Evolutionary conservation across 2,888 invertebrate species (phyloP), one percentile per base, ranked within the genome.

Genomic region (Drosophila merina): DNA sequence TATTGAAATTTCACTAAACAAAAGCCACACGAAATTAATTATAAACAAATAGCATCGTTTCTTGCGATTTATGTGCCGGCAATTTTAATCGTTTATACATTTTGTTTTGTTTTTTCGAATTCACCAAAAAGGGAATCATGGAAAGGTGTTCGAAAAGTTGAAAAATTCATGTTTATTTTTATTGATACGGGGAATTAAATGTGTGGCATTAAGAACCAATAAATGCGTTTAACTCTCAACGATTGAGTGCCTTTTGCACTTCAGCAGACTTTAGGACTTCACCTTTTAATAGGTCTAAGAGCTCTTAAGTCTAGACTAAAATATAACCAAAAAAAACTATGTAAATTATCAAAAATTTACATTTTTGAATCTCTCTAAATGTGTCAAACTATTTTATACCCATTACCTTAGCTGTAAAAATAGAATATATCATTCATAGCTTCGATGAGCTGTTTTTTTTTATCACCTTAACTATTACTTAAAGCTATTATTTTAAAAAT

Each of bases 1-100:
- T 60, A 60, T 60, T 55, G 55, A 20, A 30, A 20, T 14, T 38
- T 33, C 67, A 58, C 67, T 78, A 81, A 81, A 77, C 70, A 76
- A 79, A 72, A 72, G 59, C 66, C 77, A 42, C 70, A 74, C 66
- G 57, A 66, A 66, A 70, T 81, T 76, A 62, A 84, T 80, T 86
- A 86, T 82, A 82, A 86, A 86, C 87, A 86, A 86, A 78, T 62
- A 75, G 69, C 49, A 59, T 66, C 40, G 31, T 73, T 40, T 30
- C 47, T 42, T 31, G 38, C 55, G 25, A 78, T 84, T 86, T 78
- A 72, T 74, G 69, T 63, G 83, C 72, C 67, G 70, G 57, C 66
- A 59, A 60, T 62, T 56, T 82, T 48, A 75, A 80, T 83, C 57
- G 80, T 45, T 63, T 63, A 45, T 64, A 14, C 38, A 14, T 42